These are phyloP conservation scores for Eulemur mongoz DNA, from an alignment of 2,797 vertebrate genomes.

Conservation along the genomic window DNA sequence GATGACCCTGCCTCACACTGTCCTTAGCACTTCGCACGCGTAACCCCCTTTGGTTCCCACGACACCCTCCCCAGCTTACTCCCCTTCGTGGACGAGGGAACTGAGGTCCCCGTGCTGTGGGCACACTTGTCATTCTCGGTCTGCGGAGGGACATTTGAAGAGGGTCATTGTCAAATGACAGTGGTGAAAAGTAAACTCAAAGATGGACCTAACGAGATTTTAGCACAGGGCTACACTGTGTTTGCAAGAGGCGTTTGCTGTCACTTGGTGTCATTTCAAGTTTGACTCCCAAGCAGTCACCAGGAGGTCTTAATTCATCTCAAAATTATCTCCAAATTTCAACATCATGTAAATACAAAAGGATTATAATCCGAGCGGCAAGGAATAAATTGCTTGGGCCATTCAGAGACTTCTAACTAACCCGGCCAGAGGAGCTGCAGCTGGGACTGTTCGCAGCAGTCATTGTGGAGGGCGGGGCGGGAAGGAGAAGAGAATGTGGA, in stretches of 20 bases:
- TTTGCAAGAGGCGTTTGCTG: background rate
- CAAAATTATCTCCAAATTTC: background rate
- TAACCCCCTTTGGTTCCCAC: rapidly evolving
- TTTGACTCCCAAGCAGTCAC: background rate
- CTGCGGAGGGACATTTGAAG: background rate
- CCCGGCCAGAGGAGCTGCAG: background rate
- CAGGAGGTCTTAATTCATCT: background rate
- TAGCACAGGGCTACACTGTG: rapidly evolving
- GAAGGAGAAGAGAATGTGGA: too few species aligned
- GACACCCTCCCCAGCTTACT: background rate
- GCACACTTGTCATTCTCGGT: background rate
- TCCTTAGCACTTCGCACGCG: too few species aligned
- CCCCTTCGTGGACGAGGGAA: too few species aligned
- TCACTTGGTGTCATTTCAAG: background rate
- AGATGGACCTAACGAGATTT: background rate
- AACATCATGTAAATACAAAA: background rate
- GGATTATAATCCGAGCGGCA: background rate
- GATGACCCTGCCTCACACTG: background rate
- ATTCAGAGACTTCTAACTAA: background rate
- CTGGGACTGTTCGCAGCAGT: background rate
- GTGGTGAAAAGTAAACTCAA: background rate
- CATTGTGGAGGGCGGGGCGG: background rate
- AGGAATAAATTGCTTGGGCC: background rate
- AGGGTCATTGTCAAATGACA: background rate
- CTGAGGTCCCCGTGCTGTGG: background rate